Base-by-base conservation (phyloP, 2,113 vertebrate species). In the Anoplopoma fimbria region DNA sequence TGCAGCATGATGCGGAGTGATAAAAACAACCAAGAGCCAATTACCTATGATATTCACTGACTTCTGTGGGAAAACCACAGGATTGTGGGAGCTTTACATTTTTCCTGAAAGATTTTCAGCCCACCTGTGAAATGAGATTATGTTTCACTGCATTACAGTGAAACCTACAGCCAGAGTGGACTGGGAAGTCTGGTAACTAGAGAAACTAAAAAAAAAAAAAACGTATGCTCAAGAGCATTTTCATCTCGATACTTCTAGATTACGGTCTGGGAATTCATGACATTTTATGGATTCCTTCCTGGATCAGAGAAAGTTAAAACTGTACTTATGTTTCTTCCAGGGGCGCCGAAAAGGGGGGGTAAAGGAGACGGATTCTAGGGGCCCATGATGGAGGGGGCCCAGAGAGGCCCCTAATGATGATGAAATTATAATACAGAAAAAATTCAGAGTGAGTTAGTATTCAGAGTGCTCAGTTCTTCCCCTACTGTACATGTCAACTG, bases 141-240 rank as follows among this genome's bases (percentile, higher is more conserved):
- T 68, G 88, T 84, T 69, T 89, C 84, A 89, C 69, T 36, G 55
- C 58, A 36, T 75, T 45, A 65, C 29, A 29, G 49, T 9, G 38
- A 77, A 57, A 79, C 62, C 69, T 69, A 12, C 25, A 80, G 53
- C 62, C 0, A 4, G 51, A 40, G 27, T 61, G 70, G 68, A 69
- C 58, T 63, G 25, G 31, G 29, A 65, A 53, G 25, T 69, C 6
- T 61, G 21, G n/a, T n/a, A 25, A 55, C 14, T 14, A 42, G 9
- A 9, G 8, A 6, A 1, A 21, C 19, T 15, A 14, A 29, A 29
- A 63, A 13, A 36, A 63, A n/a, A 53, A 17, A 38, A 51, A 64
- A 72, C n/a, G 57, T 69, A 4, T 27, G 15, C 42, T 75, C 4
- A 2, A 38, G n/a, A 72, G 38, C 25, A 77, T 62, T 70, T 60